A percentile compares a stretch with the other conserved stretches of the same genome.
These are phyloP conservation scores for Aethina tumida DNA, from an alignment of 1,140 invertebrate genomes.

Conservation along the genomic window DNA sequence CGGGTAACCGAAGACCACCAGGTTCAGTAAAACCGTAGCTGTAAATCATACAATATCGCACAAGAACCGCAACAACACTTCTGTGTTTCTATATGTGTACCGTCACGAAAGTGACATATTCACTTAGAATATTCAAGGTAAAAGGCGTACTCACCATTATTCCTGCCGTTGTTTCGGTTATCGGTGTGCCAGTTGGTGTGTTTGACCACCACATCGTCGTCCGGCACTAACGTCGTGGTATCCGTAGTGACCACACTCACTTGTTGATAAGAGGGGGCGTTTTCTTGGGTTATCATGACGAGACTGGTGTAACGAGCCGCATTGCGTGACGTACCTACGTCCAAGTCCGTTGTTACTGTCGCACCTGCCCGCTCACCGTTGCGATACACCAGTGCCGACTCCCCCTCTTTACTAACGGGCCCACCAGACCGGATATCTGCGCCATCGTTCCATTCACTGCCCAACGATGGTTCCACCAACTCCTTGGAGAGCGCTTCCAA, in stretches of 20 bases:
- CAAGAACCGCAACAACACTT: too few species aligned
- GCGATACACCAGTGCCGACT: constrained; percentile 14
- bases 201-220: constrained; percentile 40
- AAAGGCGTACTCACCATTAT: constrained; percentile 11
- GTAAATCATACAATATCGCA: too few species aligned
- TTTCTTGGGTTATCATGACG: constrained; percentile 75
- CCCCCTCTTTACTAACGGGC: constrained; percentile 20
- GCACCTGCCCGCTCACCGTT: constrained; percentile 28
- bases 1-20: too few species aligned
- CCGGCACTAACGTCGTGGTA: constrained; percentile 56
- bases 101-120: too few species aligned
- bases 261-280: constrained; percentile 37
- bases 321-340: constrained; percentile 41
- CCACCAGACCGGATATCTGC: constrained; percentile 26
- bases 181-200: constrained; percentile 40
- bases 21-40: too few species aligned
- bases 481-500: too few species aligned
- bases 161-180: constrained; percentile 1
- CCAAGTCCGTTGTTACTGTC: constrained; percentile 39
- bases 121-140: too few species aligned
- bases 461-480: constrained; percentile 6
- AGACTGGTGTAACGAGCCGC: constrained; percentile 70
- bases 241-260: constrained; percentile 62
- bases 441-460: constrained; percentile 23
- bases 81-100: too few species aligned